phyloP scores from a whole-genome alignment of 1,140 invertebrate genomes.

The Diorhabda carinulata region DNA sequence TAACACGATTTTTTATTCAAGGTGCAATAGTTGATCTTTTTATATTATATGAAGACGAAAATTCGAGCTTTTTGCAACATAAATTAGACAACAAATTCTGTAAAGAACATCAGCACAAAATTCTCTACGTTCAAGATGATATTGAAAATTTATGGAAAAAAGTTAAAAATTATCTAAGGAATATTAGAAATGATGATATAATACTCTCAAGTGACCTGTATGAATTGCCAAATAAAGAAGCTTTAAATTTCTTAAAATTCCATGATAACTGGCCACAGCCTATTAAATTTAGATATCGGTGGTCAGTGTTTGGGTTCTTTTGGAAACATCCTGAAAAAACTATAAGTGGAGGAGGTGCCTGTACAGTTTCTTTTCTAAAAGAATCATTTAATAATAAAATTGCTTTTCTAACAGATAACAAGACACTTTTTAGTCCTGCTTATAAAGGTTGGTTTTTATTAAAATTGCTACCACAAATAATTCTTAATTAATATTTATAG shows the following conservation, averaged over 20 bases:
- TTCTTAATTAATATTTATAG: neutral
- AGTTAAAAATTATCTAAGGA: slow-evolving; percentile 47
- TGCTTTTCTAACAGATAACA: slow-evolving; percentile 30
- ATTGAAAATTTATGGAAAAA: slow-evolving; percentile 49
- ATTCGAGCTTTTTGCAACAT: slow-evolving; percentile 34
- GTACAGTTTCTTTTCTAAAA: slow-evolving; percentile 49
- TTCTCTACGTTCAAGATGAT: slow-evolving; percentile 54
- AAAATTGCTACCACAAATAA: too few relatives aligned
- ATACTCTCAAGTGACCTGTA: slow-evolving; percentile 57
- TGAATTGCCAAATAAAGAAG: slow-evolving; percentile 57
- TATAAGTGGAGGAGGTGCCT: slow-evolving; percentile 51
- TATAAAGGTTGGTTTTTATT: slow-evolving; percentile 37
- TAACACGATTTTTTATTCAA: neutral
- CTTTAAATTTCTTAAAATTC: slow-evolving; percentile 62
- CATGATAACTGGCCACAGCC: slow-evolving; percentile 62
- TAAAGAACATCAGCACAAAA: slow-evolving; percentile 52
- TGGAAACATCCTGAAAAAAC: slow-evolving; percentile 63
- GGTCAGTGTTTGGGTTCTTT: slow-evolving; percentile 66
- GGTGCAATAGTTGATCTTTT: slow-evolving; percentile 60
- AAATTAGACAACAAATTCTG: slow-evolving; percentile 44
- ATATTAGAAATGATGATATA: slow-evolving; percentile 58
- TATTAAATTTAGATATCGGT: slow-evolving; percentile 56
- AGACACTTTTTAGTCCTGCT: slow-evolving; percentile 33
- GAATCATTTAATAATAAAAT: slow-evolving; percentile 42
- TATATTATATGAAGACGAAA: slow-evolving; percentile 55